phyloP scores from a whole-genome alignment of 2,113 vertebrate genomes.

The Catharus fuscescens region DNA sequence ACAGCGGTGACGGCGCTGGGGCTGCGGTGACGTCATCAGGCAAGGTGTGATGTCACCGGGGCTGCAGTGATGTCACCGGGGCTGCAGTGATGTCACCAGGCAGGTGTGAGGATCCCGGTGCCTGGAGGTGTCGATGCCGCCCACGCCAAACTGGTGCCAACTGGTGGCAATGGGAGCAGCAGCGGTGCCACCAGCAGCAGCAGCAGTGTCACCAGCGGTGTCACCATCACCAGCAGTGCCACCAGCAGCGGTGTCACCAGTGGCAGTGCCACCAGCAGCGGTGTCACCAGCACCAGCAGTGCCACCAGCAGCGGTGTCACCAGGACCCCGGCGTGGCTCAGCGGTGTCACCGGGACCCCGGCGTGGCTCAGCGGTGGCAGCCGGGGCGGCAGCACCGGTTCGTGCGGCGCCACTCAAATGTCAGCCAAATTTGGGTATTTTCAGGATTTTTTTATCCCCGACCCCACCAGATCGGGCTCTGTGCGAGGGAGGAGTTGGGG shows the following conservation, averaged over 20 bases:
- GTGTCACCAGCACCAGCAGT: too few species aligned
- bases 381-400: background rate
- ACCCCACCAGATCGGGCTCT: background rate
- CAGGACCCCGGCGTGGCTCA: background rate
- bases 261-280: too few species aligned
- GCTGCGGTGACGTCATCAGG: background rate
- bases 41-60: fast-evolving
- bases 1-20: background rate
- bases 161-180: fast-evolving
- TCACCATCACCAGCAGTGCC: too few species aligned
- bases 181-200: fast-evolving
- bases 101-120: background rate
- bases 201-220: too few species aligned
- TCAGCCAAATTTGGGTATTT: background rate
- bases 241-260: too few species aligned
- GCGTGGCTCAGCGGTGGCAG: background rate
- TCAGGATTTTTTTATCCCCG: background rate
- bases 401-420: background rate
- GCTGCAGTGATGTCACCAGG: background rate
- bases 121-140: background rate
- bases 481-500: background rate
- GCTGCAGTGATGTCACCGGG: background rate
- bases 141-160: background rate
- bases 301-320: background rate
- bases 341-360: background rate